Percentiles rank a stretch among this genome's conserved stretches.
Evolutionary conservation across 2,113 vertebrate species (phyloP).

Genomic region (Corvus moneduloides): DNA sequence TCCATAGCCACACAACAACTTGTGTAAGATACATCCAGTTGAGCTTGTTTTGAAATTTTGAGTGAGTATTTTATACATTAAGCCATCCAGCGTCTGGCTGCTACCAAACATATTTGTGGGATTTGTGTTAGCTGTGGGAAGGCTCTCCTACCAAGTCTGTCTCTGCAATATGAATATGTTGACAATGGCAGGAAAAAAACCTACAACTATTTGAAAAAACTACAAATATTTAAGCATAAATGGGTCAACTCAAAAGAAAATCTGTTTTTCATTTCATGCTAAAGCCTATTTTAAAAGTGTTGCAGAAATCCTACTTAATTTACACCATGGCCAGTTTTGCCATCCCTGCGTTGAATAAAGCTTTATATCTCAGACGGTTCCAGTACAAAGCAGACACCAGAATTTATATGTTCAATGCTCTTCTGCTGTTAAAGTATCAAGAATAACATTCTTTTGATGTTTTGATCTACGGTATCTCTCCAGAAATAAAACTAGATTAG

Average conservation of each 20-base stretch:
- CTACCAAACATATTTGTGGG: neutral
- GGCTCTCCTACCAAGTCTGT: neutral
- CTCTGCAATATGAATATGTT: neutral
- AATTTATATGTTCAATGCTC: neutral
- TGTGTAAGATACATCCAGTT: neutral
- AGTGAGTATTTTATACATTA: neutral
- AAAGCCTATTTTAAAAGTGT: neutral
- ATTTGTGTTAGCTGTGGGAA: neutral
- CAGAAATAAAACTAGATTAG: neutral
- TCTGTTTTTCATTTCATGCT: neutral
- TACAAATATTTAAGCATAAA: neutral
- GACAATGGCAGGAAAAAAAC: neutral
- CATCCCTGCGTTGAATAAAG: neutral
- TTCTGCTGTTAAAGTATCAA: neutral
- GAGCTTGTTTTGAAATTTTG: neutral
- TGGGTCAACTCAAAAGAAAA: neutral
- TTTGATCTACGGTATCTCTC: neutral
- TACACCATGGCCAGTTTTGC: neutral
- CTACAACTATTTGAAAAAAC: neutral
- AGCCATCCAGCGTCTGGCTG: neutral
- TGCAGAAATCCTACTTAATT: neutral
- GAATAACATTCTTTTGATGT: neutral
- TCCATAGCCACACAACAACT: neutral
- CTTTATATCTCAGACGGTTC: neutral
- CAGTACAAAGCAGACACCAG: neutral